These are phyloP conservation scores for Etheostoma perlongum DNA, from an alignment of 2,797 vertebrate species.

Conservation along the genomic window DNA sequence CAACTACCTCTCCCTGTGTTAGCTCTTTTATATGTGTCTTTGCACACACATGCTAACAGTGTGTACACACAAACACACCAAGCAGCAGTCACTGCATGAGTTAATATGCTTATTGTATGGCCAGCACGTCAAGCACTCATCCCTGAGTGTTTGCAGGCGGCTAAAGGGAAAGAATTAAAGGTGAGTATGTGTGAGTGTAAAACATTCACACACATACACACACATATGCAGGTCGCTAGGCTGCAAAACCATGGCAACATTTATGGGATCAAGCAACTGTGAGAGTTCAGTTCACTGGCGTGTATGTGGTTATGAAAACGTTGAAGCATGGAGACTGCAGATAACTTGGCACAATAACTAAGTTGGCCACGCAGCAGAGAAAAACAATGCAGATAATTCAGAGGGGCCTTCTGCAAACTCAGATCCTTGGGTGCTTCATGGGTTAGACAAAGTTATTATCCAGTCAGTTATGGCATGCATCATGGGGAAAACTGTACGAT, in stretches of 20 bases:
- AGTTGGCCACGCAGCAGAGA: slow-evolving; percentile 57
- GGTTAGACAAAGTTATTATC: slow-evolving; percentile 38
- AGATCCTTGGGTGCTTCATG: slow-evolving; percentile 33
- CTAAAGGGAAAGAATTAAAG: slow-evolving; percentile 69
- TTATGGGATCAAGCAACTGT: slow-evolving; percentile 51
- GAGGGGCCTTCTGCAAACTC: slow-evolving; percentile 13
- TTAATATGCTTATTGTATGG: slow-evolving; percentile 66
- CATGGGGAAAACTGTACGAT: background rate
- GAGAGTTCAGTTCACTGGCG: slow-evolving; percentile 47
- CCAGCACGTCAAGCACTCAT: slow-evolving; percentile 67
- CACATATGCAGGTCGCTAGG: slow-evolving; percentile 50
- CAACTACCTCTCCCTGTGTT: background rate
- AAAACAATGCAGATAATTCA: slow-evolving; percentile 48
- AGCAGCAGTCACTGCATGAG: slow-evolving; percentile 47
- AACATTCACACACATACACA: slow-evolving; percentile 24
- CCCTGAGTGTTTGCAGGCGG: slow-evolving; percentile 69
- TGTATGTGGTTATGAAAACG: slow-evolving; percentile 52
- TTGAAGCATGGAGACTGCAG: slow-evolving; percentile 56
- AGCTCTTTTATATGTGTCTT: background rate
- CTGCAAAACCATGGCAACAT: slow-evolving; percentile 73
- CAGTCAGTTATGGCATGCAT: slow-evolving; percentile 24
- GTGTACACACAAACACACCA: slow-evolving; percentile 39
- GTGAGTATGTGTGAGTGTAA: slow-evolving; percentile 40
- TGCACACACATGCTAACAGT: slow-evolving; percentile 26
- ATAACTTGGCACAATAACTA: slow-evolving; percentile 65